A percentile compares a stretch with the other conserved stretches of the same genome.
Conservation (phyloP, 1,140 invertebrate genomes). For the Drosophila dunni region DNA sequence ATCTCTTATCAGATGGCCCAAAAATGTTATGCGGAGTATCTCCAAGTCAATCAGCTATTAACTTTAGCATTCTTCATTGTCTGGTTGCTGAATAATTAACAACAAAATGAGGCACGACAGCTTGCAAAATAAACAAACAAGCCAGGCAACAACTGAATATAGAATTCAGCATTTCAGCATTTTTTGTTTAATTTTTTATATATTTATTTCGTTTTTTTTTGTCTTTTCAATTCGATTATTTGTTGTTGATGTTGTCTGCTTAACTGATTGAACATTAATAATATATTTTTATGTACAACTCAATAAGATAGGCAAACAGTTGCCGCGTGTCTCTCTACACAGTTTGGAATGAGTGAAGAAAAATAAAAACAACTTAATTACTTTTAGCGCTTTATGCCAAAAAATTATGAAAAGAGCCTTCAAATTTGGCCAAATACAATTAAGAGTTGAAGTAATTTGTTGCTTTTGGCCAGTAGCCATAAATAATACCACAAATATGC, state of each 20-base stretch:
- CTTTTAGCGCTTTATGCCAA: conserved; percentile 59
- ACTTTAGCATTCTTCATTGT: conserved; percentile 8
- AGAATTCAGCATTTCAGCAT: conserved; percentile 30
- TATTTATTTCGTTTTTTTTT: background rate
- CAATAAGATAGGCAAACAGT: conserved; percentile 63
- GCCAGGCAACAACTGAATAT: conserved; percentile 44
- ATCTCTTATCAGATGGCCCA: background rate
- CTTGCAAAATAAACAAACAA: conserved; percentile 50
- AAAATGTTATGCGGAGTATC: conserved; percentile 8
- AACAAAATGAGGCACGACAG: conserved; percentile 46
- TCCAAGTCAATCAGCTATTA: background rate
- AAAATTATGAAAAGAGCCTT: conserved; percentile 63
- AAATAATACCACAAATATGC: conserved; percentile 51
- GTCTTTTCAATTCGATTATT: background rate
- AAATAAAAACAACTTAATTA: conserved; percentile 75
- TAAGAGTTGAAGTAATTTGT: conserved; percentile 69
- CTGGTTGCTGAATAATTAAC: conserved; percentile 59
- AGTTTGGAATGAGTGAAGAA: conserved; percentile 23
- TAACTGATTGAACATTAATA: conserved; percentile 53
- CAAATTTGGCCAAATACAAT: conserved; percentile 63
- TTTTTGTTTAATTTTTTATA: no score
- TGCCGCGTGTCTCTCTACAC: conserved; percentile 51
- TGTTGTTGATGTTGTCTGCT: conserved; percentile 33
- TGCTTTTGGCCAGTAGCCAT: conserved; percentile 69
- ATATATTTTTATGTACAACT: conserved; percentile 32